Evolutionary conservation across 2,113 vertebrate species (phyloP).

Genomic region (Spea bombifrons): DNA sequence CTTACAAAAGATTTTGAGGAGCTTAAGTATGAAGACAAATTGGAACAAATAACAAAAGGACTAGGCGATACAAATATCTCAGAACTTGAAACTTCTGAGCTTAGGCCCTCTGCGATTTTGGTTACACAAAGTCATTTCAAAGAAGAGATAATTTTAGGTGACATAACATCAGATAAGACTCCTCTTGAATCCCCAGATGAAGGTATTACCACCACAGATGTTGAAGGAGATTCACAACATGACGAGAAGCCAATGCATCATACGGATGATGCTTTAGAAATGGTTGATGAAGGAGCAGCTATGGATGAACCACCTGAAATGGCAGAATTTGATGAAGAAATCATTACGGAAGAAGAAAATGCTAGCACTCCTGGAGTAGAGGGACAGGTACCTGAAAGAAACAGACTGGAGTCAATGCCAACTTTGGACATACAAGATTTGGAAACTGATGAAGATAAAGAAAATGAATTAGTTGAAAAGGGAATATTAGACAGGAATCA

Average conservation of each 20-base stretch:
- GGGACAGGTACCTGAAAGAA: constrained; percentile 55
- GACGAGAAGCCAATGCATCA: constrained; percentile 57
- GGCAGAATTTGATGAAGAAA: constrained; percentile 55
- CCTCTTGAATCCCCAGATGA: constrained; percentile 59
- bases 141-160: constrained; percentile 50
- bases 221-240: constrained; percentile 57
- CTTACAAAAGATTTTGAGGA: constrained; percentile 95
- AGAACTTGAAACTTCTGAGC: constrained; percentile 45
- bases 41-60: constrained; percentile 42
- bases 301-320: constrained; percentile 60
- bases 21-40: constrained; percentile 76
- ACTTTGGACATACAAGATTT: constrained; percentile 41
- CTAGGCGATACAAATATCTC: constrained; percentile 47
- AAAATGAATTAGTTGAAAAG: constrained; percentile 54
- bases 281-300: constrained; percentile 63
- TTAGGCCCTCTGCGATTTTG: constrained; percentile 47
- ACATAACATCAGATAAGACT: constrained; percentile 51
- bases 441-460: neutral
- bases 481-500: constrained; percentile 67
- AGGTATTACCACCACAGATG: constrained; percentile 56
- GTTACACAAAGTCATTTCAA: constrained; percentile 42
- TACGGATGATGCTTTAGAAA: constrained; percentile 50
- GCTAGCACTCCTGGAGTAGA: constrained; percentile 49
- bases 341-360: constrained; percentile 56
- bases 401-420: constrained; percentile 41